phyloP scores from a whole-genome alignment of 2,797 vertebrate species.

The Thamnophis elegans region DNA sequence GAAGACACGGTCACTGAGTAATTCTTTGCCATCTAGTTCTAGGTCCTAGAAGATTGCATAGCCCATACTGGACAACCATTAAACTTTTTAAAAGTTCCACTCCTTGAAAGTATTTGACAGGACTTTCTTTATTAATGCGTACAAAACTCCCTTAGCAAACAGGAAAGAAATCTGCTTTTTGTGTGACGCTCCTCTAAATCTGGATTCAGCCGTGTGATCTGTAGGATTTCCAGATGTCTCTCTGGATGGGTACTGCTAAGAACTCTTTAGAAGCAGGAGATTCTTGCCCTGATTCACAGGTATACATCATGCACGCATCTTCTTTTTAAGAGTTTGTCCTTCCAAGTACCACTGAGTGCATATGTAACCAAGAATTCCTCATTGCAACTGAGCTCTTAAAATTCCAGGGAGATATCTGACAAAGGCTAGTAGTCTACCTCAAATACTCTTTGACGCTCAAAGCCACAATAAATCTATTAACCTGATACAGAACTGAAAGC shows the following conservation, averaged over 20 bases:
- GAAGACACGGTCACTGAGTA: constrained; percentile 58
- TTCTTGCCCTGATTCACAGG: not conserved
- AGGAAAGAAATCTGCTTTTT: constrained; percentile 60
- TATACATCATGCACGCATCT: not conserved
- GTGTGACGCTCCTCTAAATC: constrained; percentile 47
- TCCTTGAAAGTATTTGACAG: constrained; percentile 59
- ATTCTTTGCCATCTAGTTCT: constrained; percentile 62
- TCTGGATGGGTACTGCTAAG: constrained; percentile 13
- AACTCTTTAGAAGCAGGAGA: constrained; percentile 9
- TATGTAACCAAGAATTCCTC: not conserved
- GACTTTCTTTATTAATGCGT: constrained; percentile 59
- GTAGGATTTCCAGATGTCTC: constrained; percentile 2
- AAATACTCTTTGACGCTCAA: constrained; percentile 59
- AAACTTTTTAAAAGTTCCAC: constrained; percentile 52
- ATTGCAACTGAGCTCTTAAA: constrained; percentile 9
- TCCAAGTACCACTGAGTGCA: not conserved
- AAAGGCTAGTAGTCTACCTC: constrained; percentile 71
- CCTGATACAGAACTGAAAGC: constrained; percentile 54
- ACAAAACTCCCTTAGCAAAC: constrained; percentile 60
- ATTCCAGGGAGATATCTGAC: constrained; percentile 7
- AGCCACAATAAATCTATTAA: constrained; percentile 47
- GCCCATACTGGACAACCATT: constrained; percentile 58
- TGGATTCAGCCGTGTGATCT: constrained; percentile 56
- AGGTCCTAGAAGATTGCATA: constrained; percentile 64
- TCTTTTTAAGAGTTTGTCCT: not conserved